Percentiles rank a stretch among this genome's conserved stretches.
Conservation (phyloP, 2,113 vertebrate species). For the Lampris megalopsis region DNA sequence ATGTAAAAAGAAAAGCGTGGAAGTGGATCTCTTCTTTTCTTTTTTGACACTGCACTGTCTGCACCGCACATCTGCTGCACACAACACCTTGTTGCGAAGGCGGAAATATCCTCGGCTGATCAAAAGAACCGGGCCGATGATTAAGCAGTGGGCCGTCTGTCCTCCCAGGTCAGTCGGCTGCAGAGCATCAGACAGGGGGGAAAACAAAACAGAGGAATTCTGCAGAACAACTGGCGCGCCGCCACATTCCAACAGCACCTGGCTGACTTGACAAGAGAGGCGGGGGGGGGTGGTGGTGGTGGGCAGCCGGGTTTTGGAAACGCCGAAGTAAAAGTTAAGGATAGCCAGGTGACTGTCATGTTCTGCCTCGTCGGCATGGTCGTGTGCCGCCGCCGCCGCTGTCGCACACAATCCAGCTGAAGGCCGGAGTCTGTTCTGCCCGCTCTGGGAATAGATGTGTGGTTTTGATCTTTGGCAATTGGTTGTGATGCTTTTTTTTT, state of each 20-base stretch:
- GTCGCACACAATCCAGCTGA: background rate
- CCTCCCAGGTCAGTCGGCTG: constrained; percentile 31
- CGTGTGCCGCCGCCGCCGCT: background rate
- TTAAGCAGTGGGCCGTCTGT: constrained; percentile 32
- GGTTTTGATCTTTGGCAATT: constrained; percentile 58
- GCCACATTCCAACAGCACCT: constrained; percentile 57
- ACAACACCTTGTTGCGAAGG: background rate
- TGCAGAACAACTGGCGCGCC: constrained; percentile 17
- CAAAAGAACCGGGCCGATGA: constrained; percentile 25
- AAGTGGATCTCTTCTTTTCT: background rate
- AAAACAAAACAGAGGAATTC: constrained; percentile 34
- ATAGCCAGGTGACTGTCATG: background rate
- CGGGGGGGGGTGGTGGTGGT: constrained; percentile 1
- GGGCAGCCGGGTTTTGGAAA: constrained; percentile 10
- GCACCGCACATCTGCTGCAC: background rate
- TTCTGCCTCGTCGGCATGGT: background rate
- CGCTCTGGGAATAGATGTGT: constrained; percentile 48
- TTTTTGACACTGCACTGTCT: constrained; percentile 11
- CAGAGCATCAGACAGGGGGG: constrained; percentile 19
- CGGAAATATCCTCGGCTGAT: constrained; percentile 22
- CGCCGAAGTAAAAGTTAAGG: background rate
- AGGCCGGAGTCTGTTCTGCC: constrained; percentile 25
- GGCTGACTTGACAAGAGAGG: constrained; percentile 13
- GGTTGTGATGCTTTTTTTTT: constrained; percentile 12
- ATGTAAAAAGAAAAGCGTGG: constrained; percentile 7